Base-by-base conservation (phyloP, 2,797 vertebrate genomes). In the Lerista edwardsae region DNA sequence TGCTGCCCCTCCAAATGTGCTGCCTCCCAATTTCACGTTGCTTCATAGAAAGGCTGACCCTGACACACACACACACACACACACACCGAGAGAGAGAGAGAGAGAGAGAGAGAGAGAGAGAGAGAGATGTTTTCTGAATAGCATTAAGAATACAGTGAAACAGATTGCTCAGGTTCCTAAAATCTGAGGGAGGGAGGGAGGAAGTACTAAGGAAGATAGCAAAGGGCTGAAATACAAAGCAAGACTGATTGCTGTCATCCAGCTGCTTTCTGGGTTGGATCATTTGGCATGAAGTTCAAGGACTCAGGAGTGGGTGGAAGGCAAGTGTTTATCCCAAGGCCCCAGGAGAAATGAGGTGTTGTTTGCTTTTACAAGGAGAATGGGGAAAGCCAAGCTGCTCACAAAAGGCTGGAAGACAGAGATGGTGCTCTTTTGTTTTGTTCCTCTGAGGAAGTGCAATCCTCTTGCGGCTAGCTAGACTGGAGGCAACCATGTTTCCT, bases 371-470 rank as follows among this genome's bases (percentile, higher is more conserved):
- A 57, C 2, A 59, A 57, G 11, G 0, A 17, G n/a, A 51, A 36
- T 0, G 39, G 69, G 64, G 80, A 64, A 80, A n/a, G 62, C 82
- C 55, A 25, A 59, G 34, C 25, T 17, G 0, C n/a, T 36, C 86
- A 77, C 79, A 86, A 80, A 79, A 83, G 31, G 14, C 71, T 57
- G 75, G 41, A 86, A 84, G 67, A 89, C 41, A 15, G 74, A 82
- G 7, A 55, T 55, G 51, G n/a, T 5, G 41, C 44, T 73, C 39
- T 2, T 61, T 61, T 92, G 91, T 88, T 83, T 85, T 88, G 83
- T 57, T 85, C 67, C 31, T 84, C 6, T 83, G 0, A 34, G 81
- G 19, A 31, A 4, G 29, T 11, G 59, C 31, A n/a, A 17, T 0
- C 0, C 85, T 44, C 17, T 82, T 79, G 68, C 1, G 51, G 15